Base-by-base conservation (phyloP, 2,888 invertebrate genomes). In the Penaeus monodon region DNA sequence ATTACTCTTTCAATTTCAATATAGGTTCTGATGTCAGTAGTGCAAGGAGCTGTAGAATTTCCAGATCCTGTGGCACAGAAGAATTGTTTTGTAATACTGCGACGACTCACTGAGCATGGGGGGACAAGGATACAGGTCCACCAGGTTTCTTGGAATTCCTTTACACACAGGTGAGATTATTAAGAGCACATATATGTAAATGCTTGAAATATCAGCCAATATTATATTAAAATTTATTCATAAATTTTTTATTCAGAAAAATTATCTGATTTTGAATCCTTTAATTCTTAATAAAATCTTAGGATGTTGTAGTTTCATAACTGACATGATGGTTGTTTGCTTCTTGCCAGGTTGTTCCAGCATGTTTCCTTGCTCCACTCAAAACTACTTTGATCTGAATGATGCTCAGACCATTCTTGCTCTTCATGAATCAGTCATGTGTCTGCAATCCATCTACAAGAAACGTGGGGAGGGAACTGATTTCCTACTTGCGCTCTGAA, bases 21-120 rank as follows among this genome's bases (percentile, higher is more conserved):
- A 12, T 80, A 89, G 88, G 90, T 94, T n/a, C 91, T 94, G 89
- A 91, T 92, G 87, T 93, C 93, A 8, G 91, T 94, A 63, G 92
- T 93, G 70, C 93, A 93, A 90, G 94, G 94, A 22, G 93, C 93
- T 49, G 93, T 93, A 14, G 93, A 93, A 76, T 92, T 92, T 89
- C 92, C 93, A 17, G 94, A 94, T 91, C 93, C 93, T 33, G 92
- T 92, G 92, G 93, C 93, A 88, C 94, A 94, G 91, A 93, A 93
- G 90, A 92, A 92, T 20, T 94, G 94, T 91, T 93, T 92, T 89
- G 91, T 92, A 49, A 93, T 93, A 79, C 91, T 94, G 84, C 92
- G 91, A 88, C 93, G 92, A 90, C 91, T 94, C 84, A 92, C 94
- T 3, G 93, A 93, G 85, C 92, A 22, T 93, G 93, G 93, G 93